phyloP scores from a whole-genome alignment of 2,888 invertebrate genomes.

The Mycalesis mineus region DNA sequence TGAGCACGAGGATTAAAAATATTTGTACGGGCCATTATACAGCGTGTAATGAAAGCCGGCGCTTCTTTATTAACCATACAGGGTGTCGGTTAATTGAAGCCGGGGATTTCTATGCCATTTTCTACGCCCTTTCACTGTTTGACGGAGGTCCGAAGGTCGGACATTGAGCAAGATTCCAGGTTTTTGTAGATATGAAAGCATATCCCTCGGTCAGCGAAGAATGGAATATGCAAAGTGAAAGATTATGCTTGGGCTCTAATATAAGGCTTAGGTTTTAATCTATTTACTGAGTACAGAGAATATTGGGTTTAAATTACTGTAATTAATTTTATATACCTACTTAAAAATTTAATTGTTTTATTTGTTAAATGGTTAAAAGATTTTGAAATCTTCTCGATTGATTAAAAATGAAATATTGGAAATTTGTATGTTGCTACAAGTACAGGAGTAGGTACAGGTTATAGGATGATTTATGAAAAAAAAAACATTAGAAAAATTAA shows the following conservation, averaged over 20 bases:
- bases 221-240: constrained; percentile 12
- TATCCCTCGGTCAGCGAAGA: constrained; percentile 5
- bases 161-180: constrained; percentile 23
- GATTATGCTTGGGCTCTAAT: constrained; percentile 12
- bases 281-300: too few relatives aligned
- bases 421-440: too few relatives aligned
- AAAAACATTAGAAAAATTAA: too few relatives aligned
- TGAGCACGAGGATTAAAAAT: constrained; percentile 76
- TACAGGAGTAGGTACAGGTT: too few relatives aligned
- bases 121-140: constrained; percentile 57
- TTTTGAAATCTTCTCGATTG: too few relatives aligned
- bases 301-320: too few relatives aligned
- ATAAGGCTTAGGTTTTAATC: not conserved
- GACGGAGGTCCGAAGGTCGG: constrained; percentile 56
- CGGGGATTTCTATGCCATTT: constrained; percentile 59
- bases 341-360: too few relatives aligned
- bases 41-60: constrained; percentile 72
- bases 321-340: too few relatives aligned
- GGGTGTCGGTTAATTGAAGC: constrained; percentile 67
- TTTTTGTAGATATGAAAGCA: constrained; percentile 27
- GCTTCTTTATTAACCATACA: constrained; percentile 72
- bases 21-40: constrained; percentile 77
- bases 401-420: too few relatives aligned
- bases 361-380: too few relatives aligned
- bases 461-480: too few relatives aligned